Base-by-base conservation (phyloP, 2,113 vertebrate species). In the Monopterus albus region DNA sequence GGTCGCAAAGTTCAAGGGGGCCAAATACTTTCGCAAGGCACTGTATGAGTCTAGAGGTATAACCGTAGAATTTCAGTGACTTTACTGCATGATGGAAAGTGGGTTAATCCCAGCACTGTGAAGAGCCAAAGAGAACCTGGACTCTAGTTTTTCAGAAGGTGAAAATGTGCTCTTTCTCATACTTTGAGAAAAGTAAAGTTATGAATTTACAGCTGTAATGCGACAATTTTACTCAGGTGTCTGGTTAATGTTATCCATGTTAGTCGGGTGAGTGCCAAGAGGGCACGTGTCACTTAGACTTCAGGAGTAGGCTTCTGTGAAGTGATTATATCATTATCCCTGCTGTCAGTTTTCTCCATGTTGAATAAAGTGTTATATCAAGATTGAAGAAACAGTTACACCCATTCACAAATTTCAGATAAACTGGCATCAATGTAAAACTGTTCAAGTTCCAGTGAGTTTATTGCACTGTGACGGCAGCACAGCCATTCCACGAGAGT, bases 41-140 rank as follows among this genome's bases (percentile, higher is more conserved):
- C n/a, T n/a, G n/a, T n/a, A n/a, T n/a, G n/a, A n/a, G n/a, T n/a
- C n/a, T n/a, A n/a, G n/a, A n/a, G 58, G 17, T 55, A 55, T 31
- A 42, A 38, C 75, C 76, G 68, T 74, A 68, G 79, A 59, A 72
- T 75, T 47, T 12, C 31, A 36, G 56, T 40, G 61, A 75, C 70
- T 64, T 52, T 35, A 53, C 58, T 45, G 59, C 47, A 18, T 25
- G 51, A 58, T 38, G 45, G 51, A 67, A 68, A 63, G 56, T 70
- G 8, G 52, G 43, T 69, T 66, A 65, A 67, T 82, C 72, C 13
- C 28, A 39, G 50, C 47, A 49, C 49, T 39, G 28, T 50, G 28
- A 9, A 14, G 55, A 77, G 45, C 58, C 55, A 86, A 70, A 45
- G 20, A 28, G 29, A 53, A 63, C 39, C 23, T 28, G 40, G 59